phyloP scores from a whole-genome alignment of 2,888 invertebrate species.

The Aleiodes alternator region DNA sequence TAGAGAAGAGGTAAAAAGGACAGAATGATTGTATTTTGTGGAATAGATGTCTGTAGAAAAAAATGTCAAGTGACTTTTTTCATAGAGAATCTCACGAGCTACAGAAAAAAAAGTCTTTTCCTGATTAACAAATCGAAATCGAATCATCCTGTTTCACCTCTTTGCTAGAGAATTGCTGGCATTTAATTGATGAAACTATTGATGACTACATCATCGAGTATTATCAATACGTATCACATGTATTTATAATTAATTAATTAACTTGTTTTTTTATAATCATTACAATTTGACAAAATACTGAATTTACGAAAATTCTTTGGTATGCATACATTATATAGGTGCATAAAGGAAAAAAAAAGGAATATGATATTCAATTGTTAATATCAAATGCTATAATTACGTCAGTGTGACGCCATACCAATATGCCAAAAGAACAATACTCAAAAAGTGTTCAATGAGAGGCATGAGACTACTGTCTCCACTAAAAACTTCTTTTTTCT shows the following conservation, averaged over 20 bases:
- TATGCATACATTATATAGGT: constrained; percentile 16
- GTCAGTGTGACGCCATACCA: constrained; percentile 28
- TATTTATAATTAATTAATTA: constrained; percentile 24
- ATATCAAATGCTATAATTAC: constrained; percentile 7
- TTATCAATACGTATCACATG: constrained; percentile 15
- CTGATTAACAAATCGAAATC: no score
- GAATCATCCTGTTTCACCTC: no score
- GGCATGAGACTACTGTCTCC: constrained; percentile 33
- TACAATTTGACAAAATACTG: constrained; percentile 10
- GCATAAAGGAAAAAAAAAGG: constrained; percentile 9
- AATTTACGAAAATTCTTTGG: constrained; percentile 6
- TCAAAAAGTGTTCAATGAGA: constrained; percentile 40
- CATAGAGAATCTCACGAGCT: no score
- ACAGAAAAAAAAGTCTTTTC: no score
- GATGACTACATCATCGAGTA: constrained; percentile 16
- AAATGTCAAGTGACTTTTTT: no score
- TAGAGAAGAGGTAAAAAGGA: no score
- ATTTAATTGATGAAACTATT: constrained; percentile 25
- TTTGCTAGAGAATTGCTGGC: constrained; percentile 18
- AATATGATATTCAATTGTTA: not conserved
- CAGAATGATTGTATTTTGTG: no score
- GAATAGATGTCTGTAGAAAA: no score
- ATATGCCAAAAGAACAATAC: constrained; percentile 39
- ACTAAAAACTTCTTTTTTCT: constrained; percentile 1
- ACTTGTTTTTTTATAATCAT: constrained; percentile 12